Conservation (phyloP, 2,888 invertebrate species). For the Nemotelus pantherinus region DNA sequence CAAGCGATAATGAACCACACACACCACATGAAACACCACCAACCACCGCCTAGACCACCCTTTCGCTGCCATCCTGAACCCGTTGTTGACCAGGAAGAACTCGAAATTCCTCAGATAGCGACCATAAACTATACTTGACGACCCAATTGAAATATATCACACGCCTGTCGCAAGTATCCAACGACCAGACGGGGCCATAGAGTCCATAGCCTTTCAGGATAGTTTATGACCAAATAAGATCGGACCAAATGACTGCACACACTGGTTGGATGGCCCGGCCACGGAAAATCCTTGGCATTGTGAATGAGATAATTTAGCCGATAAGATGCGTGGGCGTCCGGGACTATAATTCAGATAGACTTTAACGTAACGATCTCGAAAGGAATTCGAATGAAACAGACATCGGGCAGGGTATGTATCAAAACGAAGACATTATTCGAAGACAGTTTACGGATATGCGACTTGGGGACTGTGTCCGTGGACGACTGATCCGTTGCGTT, state of each 20-base stretch:
- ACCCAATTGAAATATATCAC: constrained; percentile 19
- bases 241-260: background rate
- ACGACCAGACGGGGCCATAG: constrained; percentile 1
- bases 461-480: too few species aligned
- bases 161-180: background rate
- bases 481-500: too few species aligned
- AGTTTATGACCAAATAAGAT: background rate
- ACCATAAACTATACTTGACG: constrained; percentile 12
- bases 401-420: background rate
- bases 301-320: constrained; percentile 29
- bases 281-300: constrained; percentile 2
- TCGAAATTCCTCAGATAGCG: background rate
- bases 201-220: background rate
- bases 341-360: constrained; percentile 32
- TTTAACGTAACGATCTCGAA: constrained; percentile 27
- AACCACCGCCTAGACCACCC: background rate
- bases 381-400: constrained; percentile 2
- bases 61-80: background rate
- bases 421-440: background rate
- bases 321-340: constrained; percentile 30
- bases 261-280: background rate
- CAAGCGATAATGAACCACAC: too few species aligned
- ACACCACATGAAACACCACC: too few species aligned
- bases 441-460: background rate
- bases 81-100: constrained; percentile 8